Conservation (phyloP, 1,140 invertebrate species). For the Apis dorsata region DNA sequence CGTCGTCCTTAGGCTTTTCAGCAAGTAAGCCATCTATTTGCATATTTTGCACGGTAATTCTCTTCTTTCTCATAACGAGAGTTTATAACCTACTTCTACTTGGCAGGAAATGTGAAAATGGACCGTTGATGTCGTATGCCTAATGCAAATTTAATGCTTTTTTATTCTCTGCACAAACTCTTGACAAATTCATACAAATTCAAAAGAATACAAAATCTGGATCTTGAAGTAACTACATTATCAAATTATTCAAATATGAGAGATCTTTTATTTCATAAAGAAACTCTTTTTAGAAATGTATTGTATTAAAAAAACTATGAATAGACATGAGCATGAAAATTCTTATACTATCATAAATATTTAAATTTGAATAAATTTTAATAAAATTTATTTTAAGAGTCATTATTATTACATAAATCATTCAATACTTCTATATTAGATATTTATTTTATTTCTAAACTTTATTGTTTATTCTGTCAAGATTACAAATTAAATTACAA, state of each 20-base stretch:
- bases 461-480: too few species aligned
- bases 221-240: background rate
- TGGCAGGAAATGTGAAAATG: background rate
- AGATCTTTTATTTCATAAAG: too few species aligned
- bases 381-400: too few species aligned
- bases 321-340: too few species aligned
- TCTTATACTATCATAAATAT: too few species aligned
- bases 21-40: slow-evolving; percentile 86
- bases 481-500: background rate
- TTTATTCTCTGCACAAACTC: background rate
- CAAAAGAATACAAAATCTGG: background rate
- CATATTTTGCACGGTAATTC: slow-evolving; percentile 8
- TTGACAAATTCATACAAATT: too few species aligned
- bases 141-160: slow-evolving; percentile 23
- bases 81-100: slow-evolving; percentile 29
- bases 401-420: too few species aligned
- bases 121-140: background rate
- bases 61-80: background rate
- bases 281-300: too few species aligned
- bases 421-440: too few species aligned
- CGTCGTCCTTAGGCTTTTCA: slow-evolving; percentile 94
- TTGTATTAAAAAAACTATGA: too few species aligned
- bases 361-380: too few species aligned
- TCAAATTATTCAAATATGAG: background rate
- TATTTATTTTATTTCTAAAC: too few species aligned